These are phyloP conservation scores for Paragorgia papillata DNA, from an alignment of 92 coral and sea anemone species.

Conservation along the genomic window DNA sequence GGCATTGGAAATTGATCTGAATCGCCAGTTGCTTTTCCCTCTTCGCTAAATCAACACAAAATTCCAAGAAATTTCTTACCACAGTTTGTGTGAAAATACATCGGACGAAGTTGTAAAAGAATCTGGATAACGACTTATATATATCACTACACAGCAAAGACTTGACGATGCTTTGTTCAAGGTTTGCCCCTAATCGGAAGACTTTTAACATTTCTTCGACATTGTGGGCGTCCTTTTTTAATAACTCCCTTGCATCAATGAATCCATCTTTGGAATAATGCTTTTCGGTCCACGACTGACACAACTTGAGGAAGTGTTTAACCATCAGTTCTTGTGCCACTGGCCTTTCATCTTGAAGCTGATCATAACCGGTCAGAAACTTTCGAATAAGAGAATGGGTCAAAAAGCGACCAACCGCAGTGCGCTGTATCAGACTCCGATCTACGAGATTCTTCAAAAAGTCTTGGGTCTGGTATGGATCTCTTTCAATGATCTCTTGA, in stretches of 20 bases:
- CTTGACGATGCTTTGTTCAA: background rate
- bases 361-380: background rate
- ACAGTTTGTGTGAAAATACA: background rate
- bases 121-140: conserved; percentile 20
- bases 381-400: conserved; percentile 10
- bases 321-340: conserved; percentile 15
- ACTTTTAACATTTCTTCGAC: background rate
- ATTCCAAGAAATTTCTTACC: conserved; percentile 7
- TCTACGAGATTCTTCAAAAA: background rate
- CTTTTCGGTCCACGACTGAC: conserved; percentile 2
- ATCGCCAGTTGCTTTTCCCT: background rate
- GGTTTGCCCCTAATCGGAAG: background rate
- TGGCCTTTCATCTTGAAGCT: background rate
- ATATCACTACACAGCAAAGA: conserved; percentile 1
- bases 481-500: background rate
- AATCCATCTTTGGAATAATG: background rate
- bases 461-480: background rate
- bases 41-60: background rate
- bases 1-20: conserved; percentile 1
- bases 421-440: no score
- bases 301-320: background rate
- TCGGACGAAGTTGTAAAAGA: conserved; percentile 7
- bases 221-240: conserved; percentile 17
- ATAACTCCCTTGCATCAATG: background rate
- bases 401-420: background rate